Evolutionary conservation across 2,888 invertebrate genomes (phyloP), one percentile per base, ranked within the genome.

Genomic region (Tuta absoluta): DNA sequence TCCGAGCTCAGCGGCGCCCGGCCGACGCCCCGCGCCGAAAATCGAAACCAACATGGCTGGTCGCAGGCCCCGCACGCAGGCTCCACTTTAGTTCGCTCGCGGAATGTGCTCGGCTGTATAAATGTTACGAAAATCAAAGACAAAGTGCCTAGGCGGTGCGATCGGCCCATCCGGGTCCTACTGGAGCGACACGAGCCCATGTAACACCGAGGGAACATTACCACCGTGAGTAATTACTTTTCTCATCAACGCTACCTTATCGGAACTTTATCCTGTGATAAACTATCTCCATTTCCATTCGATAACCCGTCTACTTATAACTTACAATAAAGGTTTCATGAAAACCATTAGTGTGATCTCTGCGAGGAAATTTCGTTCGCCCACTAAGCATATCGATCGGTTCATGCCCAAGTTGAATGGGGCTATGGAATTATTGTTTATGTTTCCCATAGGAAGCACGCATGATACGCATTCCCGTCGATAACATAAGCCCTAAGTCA

Each of bases 61-160:
- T 77, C 76, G 78, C 75, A 72, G 69, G 78, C 75, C 72, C 76
- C 76, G 80, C 75, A 78, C 79, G 80, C 81, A 79, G 77, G 78
- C 76, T 75, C 79, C 81, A 72, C 83, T 81, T 82, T 79, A 77
- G 75, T 71, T 75, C 72, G 74, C 76, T 77, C 78, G 76, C 78
- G 82, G 78, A 74, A 81, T 82, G 87, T 87, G 85, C 77, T 78
- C 82, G 79, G 84, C 86, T 85, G 86, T 85, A 87, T 89, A 89
- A 88, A 90, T 90, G 90, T 87, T 90, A 89, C 87, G 88, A 89
- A 88, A 89, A 85, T 84, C 81, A 77, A 82, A 78, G 80, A 81
- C 79, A 76, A 74, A 81, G 84, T 84, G 86, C 78, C 79, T 72
- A 77, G 78, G 78, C 82, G 85, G 85, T 84, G 86, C 78, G 74